phyloP scores from a whole-genome alignment of 2,113 vertebrate genomes.

The Carettochelys insculpta region DNA sequence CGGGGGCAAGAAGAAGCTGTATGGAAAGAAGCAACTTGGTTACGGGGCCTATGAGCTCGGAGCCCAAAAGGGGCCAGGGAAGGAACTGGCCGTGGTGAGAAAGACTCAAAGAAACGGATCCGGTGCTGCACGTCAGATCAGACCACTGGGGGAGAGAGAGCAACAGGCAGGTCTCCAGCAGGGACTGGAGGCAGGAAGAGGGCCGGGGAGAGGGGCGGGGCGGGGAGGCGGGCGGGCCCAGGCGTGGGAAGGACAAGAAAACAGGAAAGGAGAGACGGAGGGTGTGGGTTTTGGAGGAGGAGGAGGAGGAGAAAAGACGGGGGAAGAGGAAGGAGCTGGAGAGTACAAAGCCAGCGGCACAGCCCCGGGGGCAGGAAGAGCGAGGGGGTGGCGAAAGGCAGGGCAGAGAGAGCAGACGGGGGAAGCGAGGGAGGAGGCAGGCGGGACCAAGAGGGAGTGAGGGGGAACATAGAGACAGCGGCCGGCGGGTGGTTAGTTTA shows the following conservation, averaged over 20 bases:
- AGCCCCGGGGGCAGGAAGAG: not conserved
- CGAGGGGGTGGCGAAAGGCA: not conserved
- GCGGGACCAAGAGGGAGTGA: not conserved
- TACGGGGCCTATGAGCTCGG: not conserved
- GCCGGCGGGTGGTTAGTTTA: not conserved
- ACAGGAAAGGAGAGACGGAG: too few species aligned
- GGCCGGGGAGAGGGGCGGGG: not conserved
- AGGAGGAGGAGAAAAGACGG: not conserved
- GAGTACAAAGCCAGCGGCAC: not conserved
- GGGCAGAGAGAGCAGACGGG: not conserved
- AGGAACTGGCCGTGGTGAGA: not conserved
- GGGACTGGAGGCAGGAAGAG: not conserved
- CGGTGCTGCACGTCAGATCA: not conserved
- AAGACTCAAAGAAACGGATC: not conserved
- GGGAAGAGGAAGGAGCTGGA: not conserved
- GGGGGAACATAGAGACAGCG: too few species aligned
- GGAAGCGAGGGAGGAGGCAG: not conserved
- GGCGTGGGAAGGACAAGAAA: not conserved
- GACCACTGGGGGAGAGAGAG: not conserved
- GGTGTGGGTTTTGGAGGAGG: not conserved
- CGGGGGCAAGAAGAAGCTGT: not conserved
- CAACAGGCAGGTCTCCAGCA: not conserved
- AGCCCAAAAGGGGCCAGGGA: not conserved
- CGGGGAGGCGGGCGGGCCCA: not conserved
- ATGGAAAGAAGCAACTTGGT: not conserved